Evolutionary conservation across 2,797 vertebrate species (phyloP).

Genomic region (Saxicola maurus): DNA sequence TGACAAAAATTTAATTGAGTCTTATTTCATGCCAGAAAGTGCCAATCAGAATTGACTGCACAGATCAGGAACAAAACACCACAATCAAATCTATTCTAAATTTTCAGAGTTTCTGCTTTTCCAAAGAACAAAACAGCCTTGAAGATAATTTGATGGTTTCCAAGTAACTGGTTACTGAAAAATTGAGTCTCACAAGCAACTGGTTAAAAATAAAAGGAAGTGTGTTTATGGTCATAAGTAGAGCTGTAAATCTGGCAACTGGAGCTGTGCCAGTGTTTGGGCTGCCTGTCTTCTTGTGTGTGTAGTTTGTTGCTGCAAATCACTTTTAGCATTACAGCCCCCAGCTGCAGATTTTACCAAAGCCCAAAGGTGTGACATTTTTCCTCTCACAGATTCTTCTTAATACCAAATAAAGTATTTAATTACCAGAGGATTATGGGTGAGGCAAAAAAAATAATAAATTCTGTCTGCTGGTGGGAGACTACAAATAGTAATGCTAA

Average conservation of each 20-base stretch:
- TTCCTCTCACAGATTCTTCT: not conserved
- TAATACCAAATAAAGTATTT: not conserved
- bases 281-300: not conserved
- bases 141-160: not conserved
- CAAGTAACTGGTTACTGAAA: not conserved
- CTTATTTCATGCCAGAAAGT: not conserved
- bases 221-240: accelerated
- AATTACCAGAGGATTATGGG: not conserved
- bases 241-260: not conserved
- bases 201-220: not conserved
- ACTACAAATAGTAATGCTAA: not conserved
- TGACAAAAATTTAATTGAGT: not conserved
- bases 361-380: not conserved
- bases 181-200: not conserved
- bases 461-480: not conserved
- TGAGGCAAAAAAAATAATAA: not conserved
- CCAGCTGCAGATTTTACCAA: not conserved
- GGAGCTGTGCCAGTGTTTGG: not conserved
- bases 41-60: not conserved
- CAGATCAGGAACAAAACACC: not conserved
- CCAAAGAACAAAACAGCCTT: not conserved
- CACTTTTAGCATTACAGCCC: not conserved
- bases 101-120: not conserved
- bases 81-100: not conserved
- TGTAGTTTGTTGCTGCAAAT: not conserved